These are phyloP conservation scores for Mya arenaria DNA, from an alignment of 1,140 invertebrate genomes.

Conservation along the genomic window DNA sequence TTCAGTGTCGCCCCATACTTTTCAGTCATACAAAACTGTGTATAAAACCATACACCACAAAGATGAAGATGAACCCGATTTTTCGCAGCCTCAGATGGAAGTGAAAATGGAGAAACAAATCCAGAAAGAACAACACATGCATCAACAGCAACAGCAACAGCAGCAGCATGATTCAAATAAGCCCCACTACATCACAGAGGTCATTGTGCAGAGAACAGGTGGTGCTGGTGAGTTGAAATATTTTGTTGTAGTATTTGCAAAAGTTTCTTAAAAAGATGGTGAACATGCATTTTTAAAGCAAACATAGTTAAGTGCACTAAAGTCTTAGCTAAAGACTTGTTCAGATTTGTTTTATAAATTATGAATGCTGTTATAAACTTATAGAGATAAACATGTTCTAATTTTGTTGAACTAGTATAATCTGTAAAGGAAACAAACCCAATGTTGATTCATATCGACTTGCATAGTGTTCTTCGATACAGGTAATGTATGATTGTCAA, in stretches of 20 bases:
- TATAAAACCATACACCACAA: slow-evolving; percentile 66
- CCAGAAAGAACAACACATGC: slow-evolving; percentile 60
- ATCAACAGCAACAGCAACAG: slow-evolving; percentile 50
- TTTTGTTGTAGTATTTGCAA: too few relatives aligned
- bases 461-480: too few relatives aligned
- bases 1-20: slow-evolving; percentile 53
- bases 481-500: neutral
- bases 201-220: slow-evolving; percentile 72
- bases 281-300: too few relatives aligned
- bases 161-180: slow-evolving; percentile 49
- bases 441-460: too few relatives aligned
- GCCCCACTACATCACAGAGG: slow-evolving; percentile 76
- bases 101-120: slow-evolving; percentile 39
- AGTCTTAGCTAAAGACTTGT: too few relatives aligned
- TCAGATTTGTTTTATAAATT: too few relatives aligned
- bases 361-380: too few relatives aligned
- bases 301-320: too few relatives aligned
- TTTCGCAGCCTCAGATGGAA: slow-evolving; percentile 52
- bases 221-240: slow-evolving; percentile 63
- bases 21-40: slow-evolving; percentile 62
- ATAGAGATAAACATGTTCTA: too few relatives aligned
- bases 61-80: slow-evolving; percentile 48
- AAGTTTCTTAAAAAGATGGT: too few relatives aligned
- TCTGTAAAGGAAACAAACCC: too few relatives aligned
- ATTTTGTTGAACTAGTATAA: too few relatives aligned